Percentiles rank a stretch among this genome's conserved stretches.
Conservation (phyloP, 1,140 invertebrate species). For the Oryctes rhinoceros region DNA sequence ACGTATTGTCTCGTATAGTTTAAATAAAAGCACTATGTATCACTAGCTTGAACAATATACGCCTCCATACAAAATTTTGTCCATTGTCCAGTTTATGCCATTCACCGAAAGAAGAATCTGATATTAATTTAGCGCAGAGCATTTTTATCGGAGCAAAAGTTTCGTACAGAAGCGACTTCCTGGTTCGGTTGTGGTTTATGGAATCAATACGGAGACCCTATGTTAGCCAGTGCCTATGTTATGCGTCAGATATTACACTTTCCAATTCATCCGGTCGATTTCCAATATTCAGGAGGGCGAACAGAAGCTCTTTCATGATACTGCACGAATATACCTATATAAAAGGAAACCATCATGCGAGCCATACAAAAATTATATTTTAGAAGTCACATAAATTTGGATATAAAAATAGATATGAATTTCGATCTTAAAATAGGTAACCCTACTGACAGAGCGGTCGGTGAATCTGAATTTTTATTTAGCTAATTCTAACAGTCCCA, state of each 20-base stretch:
- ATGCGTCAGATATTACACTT: not conserved
- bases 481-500: no score
- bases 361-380: conserved; percentile 2
- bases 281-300: conserved; percentile 9
- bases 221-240: not conserved
- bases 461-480: not conserved
- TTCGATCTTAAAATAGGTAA: not conserved
- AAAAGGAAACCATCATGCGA: not conserved
- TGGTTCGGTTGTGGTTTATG: conserved; percentile 3
- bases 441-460: no score
- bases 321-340: not conserved
- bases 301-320: not conserved
- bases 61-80: not conserved
- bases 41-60: not conserved
- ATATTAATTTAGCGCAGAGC: conserved; percentile 13
- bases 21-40: not conserved
- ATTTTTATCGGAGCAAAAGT: conserved; percentile 14
- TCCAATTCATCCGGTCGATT: conserved; percentile 20
- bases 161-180: not conserved
- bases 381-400: not conserved
- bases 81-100: not conserved
- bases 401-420: conserved; percentile 4
- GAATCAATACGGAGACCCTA: not conserved
- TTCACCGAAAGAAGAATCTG: not conserved
- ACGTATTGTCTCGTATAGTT: not conserved